Base-by-base conservation (phyloP, 2,797 vertebrate species). In the Pseudomugil tenellus region DNA sequence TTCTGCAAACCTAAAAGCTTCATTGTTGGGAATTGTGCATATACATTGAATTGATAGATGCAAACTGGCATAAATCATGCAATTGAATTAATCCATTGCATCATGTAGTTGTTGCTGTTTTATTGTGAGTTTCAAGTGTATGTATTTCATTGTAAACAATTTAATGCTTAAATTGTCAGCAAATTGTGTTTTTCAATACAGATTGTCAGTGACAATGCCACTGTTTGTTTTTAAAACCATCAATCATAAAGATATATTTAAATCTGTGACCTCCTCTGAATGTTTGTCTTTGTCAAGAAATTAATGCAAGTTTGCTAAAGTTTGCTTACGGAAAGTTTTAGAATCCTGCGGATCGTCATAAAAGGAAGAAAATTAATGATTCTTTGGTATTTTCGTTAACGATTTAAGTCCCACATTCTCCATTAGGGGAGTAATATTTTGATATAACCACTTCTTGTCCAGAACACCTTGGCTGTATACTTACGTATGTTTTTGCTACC, bases 291-390 rank as follows among this genome's bases (percentile, higher is more conserved):
- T 4, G 11, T 21, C 11, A 23, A 23, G 12, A 25, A 25, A 11
- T 21, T 23, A 12, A 21, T 43, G 63, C 56, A 72, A 72, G 32
- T 19, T 10, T 41, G 56, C 65, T 89, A 83, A 84, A 81, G 85
- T 88, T 72, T 61, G 79, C 70, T 53, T 58, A 46, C 7, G 58
- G 64, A 26, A 53, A 23, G 35, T 23, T n/a, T 51, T 32, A 35
- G 19, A 29, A 19, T 32, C 37, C 56, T 64, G 64, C 54, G 16
- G n/a, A 25, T 63, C 60, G 67, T 51, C 34, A 51, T 55, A 23
- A 53, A 76, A 63, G 4, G 21, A 55, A 54, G 17, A 16, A 28
- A 39, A 48, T 10, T 65, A 58, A 23, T 32, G 19, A 16, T 59
- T 1, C 1, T 16, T 61, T 51, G 6, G 9, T 26, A 12, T 39